Evolutionary conservation across 2,113 vertebrate genomes (phyloP), one percentile per base, ranked within the genome.

Genomic region (Trachemys scripta): DNA sequence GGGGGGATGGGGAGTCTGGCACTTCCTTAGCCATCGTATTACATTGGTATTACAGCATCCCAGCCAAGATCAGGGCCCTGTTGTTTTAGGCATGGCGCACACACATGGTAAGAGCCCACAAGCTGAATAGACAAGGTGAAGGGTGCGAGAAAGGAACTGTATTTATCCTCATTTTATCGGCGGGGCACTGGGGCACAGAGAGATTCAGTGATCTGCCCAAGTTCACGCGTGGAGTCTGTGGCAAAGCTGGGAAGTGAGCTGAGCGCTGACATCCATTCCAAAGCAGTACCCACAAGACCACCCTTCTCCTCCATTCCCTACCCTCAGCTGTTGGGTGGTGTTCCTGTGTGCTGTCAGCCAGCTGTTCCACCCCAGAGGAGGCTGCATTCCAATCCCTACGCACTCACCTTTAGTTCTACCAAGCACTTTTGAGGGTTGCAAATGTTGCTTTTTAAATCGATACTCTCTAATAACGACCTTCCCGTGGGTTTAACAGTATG

Each of bases 401-500:
- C 20, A 35, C 31, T 45, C 31, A 17, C 31, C 17, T 1, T 82
- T 57, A 4, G 6, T 80, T 59, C 27, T 85, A 53, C 47, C 12
- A 27, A 80, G 49, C 47, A 4, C 5, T 2, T 49, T 17, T 10
- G 19, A 57, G 29, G 19, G n/a, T 69, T 59, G 25, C 27, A 49
- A 13, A 53, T 0, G 4, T 20, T 7, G 25, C 78, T 83, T 51
- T 42, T 6, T 9, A 47, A 51, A 47, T 14, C 6, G 25, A 8
- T 38, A 38, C 35, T 29, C 38, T 54, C 51, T 62, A 84, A 45
- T 82, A 59, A 1, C 0, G 13, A 31, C 50, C 57, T 59, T 75
- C 53, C 62, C 0, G 0, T 19, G 78, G 47, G 8, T 27, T 78
- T 88, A 79, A 5, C 0, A 2, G 45, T 29, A 80, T 45, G 78